These are phyloP conservation scores for Plecotus auritus DNA, from an alignment of 2,113 vertebrate genomes.

Conservation along the genomic window DNA sequence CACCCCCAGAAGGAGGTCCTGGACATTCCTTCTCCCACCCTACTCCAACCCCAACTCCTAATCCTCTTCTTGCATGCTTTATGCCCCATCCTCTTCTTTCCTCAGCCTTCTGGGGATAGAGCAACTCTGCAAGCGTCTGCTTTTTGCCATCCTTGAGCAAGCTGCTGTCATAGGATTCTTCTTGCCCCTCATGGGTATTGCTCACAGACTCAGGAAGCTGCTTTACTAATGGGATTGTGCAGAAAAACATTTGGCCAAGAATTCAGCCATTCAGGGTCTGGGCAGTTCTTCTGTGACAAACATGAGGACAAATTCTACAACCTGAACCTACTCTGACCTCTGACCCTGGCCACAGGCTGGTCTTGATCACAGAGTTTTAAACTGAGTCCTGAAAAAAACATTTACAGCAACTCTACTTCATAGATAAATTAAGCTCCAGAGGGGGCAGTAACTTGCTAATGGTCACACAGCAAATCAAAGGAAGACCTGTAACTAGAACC, in stretches of 20 bases:
- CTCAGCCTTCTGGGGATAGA: background rate
- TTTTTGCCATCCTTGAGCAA: background rate
- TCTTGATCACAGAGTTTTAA: background rate
- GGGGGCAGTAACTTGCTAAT: constrained; percentile 23
- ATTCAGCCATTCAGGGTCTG: background rate
- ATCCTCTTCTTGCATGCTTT: too few species aligned
- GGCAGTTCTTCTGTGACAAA: background rate
- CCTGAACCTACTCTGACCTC: background rate
- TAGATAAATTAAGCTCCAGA: background rate
- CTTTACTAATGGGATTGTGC: background rate
- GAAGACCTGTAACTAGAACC: background rate
- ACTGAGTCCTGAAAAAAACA: background rate
- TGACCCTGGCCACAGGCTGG: background rate
- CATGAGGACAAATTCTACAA: background rate
- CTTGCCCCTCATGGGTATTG: background rate
- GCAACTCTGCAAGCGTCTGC: background rate
- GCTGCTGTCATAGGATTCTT: background rate
- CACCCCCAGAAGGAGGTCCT: too few species aligned
- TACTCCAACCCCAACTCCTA: too few species aligned
- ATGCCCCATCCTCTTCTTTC: background rate
- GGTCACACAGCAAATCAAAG: constrained; percentile 46
- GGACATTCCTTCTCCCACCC: background rate
- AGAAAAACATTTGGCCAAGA: background rate
- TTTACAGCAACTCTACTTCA: background rate
- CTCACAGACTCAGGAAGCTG: background rate